Conservation (phyloP, 2,797 vertebrate genomes). For the Poeciliopsis infans region DNA sequence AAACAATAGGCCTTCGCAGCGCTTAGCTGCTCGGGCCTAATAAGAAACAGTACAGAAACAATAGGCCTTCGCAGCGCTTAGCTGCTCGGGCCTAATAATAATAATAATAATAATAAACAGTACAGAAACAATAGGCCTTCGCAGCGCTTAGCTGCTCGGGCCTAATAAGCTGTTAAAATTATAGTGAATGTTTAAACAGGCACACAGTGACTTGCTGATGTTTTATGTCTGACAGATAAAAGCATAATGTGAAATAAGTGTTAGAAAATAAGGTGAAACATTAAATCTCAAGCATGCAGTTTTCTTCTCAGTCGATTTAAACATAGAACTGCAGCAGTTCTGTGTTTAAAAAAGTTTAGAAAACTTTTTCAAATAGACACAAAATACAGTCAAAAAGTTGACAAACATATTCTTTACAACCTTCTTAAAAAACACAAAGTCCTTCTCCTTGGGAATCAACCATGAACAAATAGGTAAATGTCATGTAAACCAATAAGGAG, state of each 20-base stretch:
- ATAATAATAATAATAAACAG: too few species aligned
- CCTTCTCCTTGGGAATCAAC: not conserved
- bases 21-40: too few species aligned
- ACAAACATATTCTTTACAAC: not conserved
- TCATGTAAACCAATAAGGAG: not conserved
- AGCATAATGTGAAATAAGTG: not conserved
- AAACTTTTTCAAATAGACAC: not conserved
- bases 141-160: too few species aligned
- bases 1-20: too few species aligned
- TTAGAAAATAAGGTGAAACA: not conserved
- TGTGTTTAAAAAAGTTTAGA: not conserved
- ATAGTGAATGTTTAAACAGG: not conserved
- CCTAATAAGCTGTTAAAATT: not conserved
- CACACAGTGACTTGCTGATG: not conserved
- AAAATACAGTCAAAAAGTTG: not conserved
- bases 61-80: too few species aligned
- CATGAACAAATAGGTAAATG: not conserved
- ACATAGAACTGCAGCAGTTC: not conserved
- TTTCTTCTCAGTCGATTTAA: not conserved
- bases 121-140: too few species aligned
- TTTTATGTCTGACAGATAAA: not conserved
- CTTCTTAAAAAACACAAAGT: not conserved
- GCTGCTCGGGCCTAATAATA: too few species aligned
- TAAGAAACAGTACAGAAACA: too few species aligned
- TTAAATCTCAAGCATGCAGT: not conserved